A percentile compares a stretch with the other conserved stretches of the same genome.
Evolutionary conservation across 2,888 invertebrate species (phyloP).

Genomic region (Gastracanthus pulcherrimus): DNA sequence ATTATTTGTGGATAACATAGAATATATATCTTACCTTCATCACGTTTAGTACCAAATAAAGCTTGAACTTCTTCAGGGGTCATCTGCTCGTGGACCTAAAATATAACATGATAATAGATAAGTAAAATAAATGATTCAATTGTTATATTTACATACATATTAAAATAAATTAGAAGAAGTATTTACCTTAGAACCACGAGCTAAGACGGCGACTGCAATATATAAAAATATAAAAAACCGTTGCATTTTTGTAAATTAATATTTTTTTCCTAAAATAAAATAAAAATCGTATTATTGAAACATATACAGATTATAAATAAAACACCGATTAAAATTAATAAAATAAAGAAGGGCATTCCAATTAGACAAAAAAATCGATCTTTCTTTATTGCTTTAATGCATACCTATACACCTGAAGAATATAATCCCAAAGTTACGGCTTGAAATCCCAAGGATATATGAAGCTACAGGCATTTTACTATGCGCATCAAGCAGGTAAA

Average conservation of each 20-base stretch:
- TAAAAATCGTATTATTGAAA: not conserved
- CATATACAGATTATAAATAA: not conserved
- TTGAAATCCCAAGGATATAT: too few relatives aligned
- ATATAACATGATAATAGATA: not conserved
- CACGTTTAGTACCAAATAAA: constrained; percentile 10
- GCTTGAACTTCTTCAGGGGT: not conserved
- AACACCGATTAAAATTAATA: not conserved
- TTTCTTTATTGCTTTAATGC: too few relatives aligned
- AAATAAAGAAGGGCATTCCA: not conserved
- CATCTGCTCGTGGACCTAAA: constrained; percentile 38
- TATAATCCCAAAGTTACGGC: too few relatives aligned
- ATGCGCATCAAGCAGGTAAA: too few relatives aligned
- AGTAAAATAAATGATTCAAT: not conserved
- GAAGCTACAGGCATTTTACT: too few relatives aligned
- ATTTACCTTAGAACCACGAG: not conserved
- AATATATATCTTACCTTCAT: not conserved
- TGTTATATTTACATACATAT: not conserved
- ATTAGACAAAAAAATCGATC: too few relatives aligned
- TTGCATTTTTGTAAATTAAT: not conserved
- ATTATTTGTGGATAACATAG: too few relatives aligned
- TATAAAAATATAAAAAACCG: not conserved
- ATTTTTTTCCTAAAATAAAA: not conserved
- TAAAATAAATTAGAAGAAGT: not conserved
- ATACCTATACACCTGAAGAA: too few relatives aligned
- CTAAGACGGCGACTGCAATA: not conserved